Conservation (phyloP, 2,888 invertebrate genomes). For the Agriopis marginaria region DNA sequence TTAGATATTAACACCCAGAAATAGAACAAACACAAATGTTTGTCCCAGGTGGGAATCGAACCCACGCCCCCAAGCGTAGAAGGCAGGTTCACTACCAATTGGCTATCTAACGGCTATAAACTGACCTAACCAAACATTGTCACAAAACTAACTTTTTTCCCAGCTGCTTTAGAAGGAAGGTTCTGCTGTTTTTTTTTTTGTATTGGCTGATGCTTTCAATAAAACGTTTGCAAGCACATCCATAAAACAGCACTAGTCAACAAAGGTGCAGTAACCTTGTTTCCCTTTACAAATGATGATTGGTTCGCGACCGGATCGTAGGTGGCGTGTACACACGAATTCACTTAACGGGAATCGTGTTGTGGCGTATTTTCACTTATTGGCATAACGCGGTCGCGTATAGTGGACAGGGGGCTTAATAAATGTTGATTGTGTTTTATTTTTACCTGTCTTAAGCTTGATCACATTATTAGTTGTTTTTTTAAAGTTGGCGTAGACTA, state of each 20-base stretch:
- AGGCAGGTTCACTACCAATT: too few relatives aligned
- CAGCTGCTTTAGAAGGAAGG: too few relatives aligned
- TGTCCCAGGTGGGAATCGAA: too few relatives aligned
- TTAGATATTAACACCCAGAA: too few relatives aligned
- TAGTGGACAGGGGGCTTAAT: conserved; percentile 40
- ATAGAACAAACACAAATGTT: too few relatives aligned
- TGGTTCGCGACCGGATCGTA: conserved; percentile 75
- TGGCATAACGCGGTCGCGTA: neutral
- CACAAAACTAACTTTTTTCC: too few relatives aligned
- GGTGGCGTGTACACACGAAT: conserved; percentile 82
- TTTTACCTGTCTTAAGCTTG: conserved; percentile 35
- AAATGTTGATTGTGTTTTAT: conserved; percentile 44
- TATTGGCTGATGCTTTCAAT: neutral
- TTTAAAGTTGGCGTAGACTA: too few relatives aligned
- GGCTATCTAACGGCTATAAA: too few relatives aligned
- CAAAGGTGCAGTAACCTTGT: conserved; percentile 26
- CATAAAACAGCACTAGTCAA: conserved; percentile 1
- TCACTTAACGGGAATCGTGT: conserved; percentile 68
- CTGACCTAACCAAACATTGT: too few relatives aligned
- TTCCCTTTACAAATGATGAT: conserved; percentile 75
- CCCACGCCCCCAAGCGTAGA: too few relatives aligned
- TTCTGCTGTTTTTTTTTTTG: too few relatives aligned
- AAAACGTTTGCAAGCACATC: neutral
- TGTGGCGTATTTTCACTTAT: conserved; percentile 2
- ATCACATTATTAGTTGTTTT: too few relatives aligned